Conservation (phyloP, 2,113 vertebrate species). For the Mugil cephalus region DNA sequence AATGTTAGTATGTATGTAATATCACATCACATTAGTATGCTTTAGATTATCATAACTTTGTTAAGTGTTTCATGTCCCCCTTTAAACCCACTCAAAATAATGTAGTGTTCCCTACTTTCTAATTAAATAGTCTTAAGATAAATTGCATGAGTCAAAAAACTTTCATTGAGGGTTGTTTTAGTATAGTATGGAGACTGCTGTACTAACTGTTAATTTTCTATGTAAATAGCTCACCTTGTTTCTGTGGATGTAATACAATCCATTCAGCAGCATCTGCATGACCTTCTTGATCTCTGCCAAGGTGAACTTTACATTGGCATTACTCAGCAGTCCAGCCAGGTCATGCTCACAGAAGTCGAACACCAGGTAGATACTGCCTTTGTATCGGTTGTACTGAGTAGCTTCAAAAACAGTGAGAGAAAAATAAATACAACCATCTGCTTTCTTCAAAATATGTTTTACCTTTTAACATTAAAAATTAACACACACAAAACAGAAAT, state of each 20-base stretch:
- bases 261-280: slow-evolving; percentile 98
- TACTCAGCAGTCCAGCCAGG: slow-evolving; percentile 95
- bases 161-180: too few relatives aligned
- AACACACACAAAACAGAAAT: neutral
- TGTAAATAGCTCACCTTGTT: slow-evolving; percentile 90
- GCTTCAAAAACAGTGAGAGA: slow-evolving; percentile 79
- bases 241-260: slow-evolving; percentile 98
- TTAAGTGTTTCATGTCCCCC: too few relatives aligned
- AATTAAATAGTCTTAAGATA: too few relatives aligned
- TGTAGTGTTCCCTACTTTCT: too few relatives aligned
- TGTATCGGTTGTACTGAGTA: slow-evolving; percentile 96
- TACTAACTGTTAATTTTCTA: too few relatives aligned
- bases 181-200: too few relatives aligned
- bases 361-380: slow-evolving; percentile 98
- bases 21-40: too few relatives aligned
- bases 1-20: too few relatives aligned
- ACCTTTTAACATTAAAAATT: neutral
- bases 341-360: slow-evolving; percentile 99
- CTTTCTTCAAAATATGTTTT: neutral
- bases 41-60: too few relatives aligned
- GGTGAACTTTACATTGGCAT: slow-evolving; percentile 95
- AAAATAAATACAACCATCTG: neutral
- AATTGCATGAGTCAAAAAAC: too few relatives aligned
- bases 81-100: too few relatives aligned
- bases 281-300: slow-evolving; percentile 98